These are phyloP conservation scores for Apantesis nais DNA, from an alignment of 2,888 invertebrate genomes.

Conservation along the genomic window DNA sequence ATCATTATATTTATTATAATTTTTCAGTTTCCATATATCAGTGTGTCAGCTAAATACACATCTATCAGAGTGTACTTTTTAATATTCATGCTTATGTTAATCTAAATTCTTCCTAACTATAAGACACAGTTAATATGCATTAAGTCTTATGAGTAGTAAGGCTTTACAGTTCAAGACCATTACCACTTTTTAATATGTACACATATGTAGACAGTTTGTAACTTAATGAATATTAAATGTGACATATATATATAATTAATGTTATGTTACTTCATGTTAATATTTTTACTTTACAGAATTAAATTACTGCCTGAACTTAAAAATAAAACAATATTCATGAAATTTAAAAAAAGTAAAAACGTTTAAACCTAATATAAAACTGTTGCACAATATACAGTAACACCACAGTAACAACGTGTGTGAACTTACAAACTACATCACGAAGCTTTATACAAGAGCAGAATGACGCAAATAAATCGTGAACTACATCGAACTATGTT, in stretches of 20 bases:
- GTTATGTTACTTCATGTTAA: conserved; percentile 55
- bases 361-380: conserved; percentile 31
- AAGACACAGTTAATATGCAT: conserved; percentile 52
- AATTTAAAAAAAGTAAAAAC: conserved; percentile 26
- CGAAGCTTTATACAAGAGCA: conserved; percentile 71
- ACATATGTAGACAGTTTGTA: conserved; percentile 13
- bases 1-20: conserved; percentile 7
- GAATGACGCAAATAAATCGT: conserved; percentile 74
- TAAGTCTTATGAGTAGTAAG: conserved; percentile 42
- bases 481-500: conserved; percentile 70
- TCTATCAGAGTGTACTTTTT: conserved; percentile 36
- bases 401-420: conserved; percentile 40
- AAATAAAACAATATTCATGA: neutral
- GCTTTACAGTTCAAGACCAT: conserved; percentile 6
- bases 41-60: conserved; percentile 12
- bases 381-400: conserved; percentile 32
- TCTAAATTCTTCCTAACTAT: conserved; percentile 31
- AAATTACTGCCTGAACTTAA: conserved; percentile 29
- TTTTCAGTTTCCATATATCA: neutral
- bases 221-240: conserved; percentile 60
- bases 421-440: conserved; percentile 52
- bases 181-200: neutral
- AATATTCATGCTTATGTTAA: conserved; percentile 48
- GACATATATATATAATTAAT: conserved; percentile 41
- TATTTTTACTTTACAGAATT: conserved; percentile 49